Evolutionary conservation across 2,888 invertebrate genomes (phyloP), one percentile per base, ranked within the genome.

Genomic region (Hyles lineata): DNA sequence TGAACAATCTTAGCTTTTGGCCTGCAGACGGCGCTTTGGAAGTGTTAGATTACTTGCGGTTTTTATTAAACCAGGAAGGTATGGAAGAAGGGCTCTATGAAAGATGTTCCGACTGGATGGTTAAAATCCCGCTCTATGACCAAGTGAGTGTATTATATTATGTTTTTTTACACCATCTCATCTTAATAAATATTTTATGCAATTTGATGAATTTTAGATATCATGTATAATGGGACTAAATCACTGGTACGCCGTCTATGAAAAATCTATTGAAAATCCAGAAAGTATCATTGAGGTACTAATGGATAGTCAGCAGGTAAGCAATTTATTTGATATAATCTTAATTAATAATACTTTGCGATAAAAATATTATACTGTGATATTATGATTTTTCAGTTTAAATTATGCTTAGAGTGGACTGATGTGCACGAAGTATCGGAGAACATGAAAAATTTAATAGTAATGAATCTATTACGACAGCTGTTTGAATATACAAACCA

Each of bases 391-490:
- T 92, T 92, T 73, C 90, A 96, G 95, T 95, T 96, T 76, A 95
- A 96, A 79, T 83, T 97, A 1, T 96, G 97, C 78, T 90, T 97
- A 69, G 95, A 96, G 75, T 97, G 97, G 96, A 95, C 97, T 15
- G 95, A 96, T 69, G 95, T 96, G 15, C 96, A 97, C 77, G 92
- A 95, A 25, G 94, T 96, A 21, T 95, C 95, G 0, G 92, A 95
- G 63, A 92, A 95, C 77, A 93, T 95, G 85, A 95, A 96, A 76
- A 93, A 95, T 83, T 82, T 95, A 76, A 92, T 96, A 72, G 91
- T 94, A 0, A 91, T 92, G 80, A 95, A 93, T 88, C 95, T 95
- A 4, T 85, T 96, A 21, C 89, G 95, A 1, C 95, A 95, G 73
- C 84, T 96, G 50, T 95, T 96, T 76, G 95, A 95, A 79, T 94